Base-by-base conservation (phyloP, 2,888 invertebrate genomes). In the Acleris holmiana region DNA sequence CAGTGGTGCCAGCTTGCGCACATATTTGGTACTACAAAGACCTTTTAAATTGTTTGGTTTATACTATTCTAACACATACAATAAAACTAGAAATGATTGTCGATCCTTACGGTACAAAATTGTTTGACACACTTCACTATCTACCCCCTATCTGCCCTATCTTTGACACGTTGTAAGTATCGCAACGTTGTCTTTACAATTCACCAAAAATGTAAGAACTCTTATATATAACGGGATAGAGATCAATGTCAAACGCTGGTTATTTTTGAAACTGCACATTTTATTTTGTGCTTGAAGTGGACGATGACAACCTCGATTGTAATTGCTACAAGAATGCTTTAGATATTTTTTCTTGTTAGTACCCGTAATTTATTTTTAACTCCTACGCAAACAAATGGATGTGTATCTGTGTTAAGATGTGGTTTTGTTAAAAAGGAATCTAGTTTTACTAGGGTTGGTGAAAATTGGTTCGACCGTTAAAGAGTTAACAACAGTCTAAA, bases 141-240 rank as follows among this genome's bases (percentile, higher is more conserved):
- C 44, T 23, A 25, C 6, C 40, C 29, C 18, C 29, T 17, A 59
- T 41, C 50, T 41, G 5, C 54, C 44, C 29, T 48, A 61, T 61
- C 61, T 61, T 40, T 54, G 54, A 17, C 54, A 54, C 48, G 54
- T 48, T 54, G 48, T 48, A 40, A 54, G 40, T 17, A 54, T 8
- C 40, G 19, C 61, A 61, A 61, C 23, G 21, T 23, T 54, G 23
- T 54, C 25, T 54, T 54, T 54, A 48, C 23, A n/a, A 18, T 17
- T 15, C 35, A 44, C 21, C 23, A 54, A 21, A 48, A 21, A 23
- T 54, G 40, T 48, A 17, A 25, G 35, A n/a, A 21, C 19, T n/a
- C 17, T 40, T 25, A 40, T 53, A 40, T 40, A 35, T 19, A 47
- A 18, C 10, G 6, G 18, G 19, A 6, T 19, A 47, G 7, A 7